phyloP scores from a whole-genome alignment of 2,888 invertebrate genomes.

The Phorcus lineatus region DNA sequence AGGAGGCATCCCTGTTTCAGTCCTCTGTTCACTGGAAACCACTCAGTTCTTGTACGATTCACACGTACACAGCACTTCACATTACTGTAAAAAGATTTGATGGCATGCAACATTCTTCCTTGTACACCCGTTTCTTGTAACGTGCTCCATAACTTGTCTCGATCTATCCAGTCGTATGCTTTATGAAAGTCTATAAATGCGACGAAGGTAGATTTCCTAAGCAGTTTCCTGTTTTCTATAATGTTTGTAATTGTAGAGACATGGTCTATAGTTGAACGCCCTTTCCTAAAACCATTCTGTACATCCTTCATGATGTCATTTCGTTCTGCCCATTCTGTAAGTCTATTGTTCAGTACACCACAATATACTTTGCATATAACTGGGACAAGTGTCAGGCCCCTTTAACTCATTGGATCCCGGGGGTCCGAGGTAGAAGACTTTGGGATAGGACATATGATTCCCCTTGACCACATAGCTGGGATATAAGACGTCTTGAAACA shows the following conservation, averaged over 20 bases:
- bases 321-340: background rate
- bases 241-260: background rate
- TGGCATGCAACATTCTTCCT: background rate
- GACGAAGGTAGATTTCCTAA: background rate
- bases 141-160: background rate
- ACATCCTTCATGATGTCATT: background rate
- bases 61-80: background rate
- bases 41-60: background rate
- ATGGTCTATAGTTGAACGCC: background rate
- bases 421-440: background rate
- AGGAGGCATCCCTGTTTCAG: background rate
- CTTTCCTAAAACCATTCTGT: constrained; percentile 1
- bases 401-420: background rate
- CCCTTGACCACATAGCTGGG: background rate
- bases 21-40: background rate
- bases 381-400: background rate
- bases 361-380: background rate
- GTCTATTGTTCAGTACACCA: background rate
- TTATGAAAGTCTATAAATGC: background rate
- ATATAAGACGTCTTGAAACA: background rate
- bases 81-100: background rate
- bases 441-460: constrained; percentile 1
- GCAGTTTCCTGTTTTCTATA: background rate
- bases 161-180: background rate
- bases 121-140: background rate